Base-by-base conservation (phyloP, 2,888 invertebrate genomes). In the Chalcosyrphus nemorum region DNA sequence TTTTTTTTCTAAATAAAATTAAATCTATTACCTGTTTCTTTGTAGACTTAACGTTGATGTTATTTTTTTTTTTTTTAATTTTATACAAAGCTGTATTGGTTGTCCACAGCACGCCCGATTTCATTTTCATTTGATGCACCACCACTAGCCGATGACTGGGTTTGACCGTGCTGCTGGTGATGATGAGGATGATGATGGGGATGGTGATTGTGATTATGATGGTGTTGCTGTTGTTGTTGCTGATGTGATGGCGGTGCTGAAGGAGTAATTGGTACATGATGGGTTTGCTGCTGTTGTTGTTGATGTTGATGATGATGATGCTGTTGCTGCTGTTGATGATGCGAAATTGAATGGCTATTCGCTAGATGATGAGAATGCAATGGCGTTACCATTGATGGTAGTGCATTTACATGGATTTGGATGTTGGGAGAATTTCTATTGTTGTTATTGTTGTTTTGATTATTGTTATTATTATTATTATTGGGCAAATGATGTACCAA, bases 61-160 rank as follows among this genome's bases (percentile, higher is more conserved):
- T 61, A 24, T 54, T 68, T 56, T 13, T 19, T 38, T 50, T 35
- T 61, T 4, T 19, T 24, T 57, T 38, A 63, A 4, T 38, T 86
- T 92, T 92, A 94, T 86, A 95, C 94, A 91, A 94, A 95, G 89
- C 95, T 95, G 92, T 97, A 97, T 86, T 96, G 96, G 92, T 97
- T 97, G 91, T 97, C 97, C 13, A 97, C 94, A 21, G 97, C 97
- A 71, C 96, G 89, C 17, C 90, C 91, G 29, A 88, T 88, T 80
- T 88, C 89, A 47, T 87, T 84, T 27, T 87, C 78, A 74, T 77
- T 81, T 50, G 57, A 38, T 81, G 68, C 57, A 11, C 70, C 74
- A 71, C 70, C 74, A 71, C 65, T n/a, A n/a, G n/a, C 52, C 43
- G 74, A 50, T 47, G 54, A 66, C 38, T 56, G 84, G n/a, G 27